These are phyloP conservation scores for Hydra vulgaris DNA, from an alignment of 30 jellyfish, hydroid and myxozoan species.

Conservation along the genomic window DNA sequence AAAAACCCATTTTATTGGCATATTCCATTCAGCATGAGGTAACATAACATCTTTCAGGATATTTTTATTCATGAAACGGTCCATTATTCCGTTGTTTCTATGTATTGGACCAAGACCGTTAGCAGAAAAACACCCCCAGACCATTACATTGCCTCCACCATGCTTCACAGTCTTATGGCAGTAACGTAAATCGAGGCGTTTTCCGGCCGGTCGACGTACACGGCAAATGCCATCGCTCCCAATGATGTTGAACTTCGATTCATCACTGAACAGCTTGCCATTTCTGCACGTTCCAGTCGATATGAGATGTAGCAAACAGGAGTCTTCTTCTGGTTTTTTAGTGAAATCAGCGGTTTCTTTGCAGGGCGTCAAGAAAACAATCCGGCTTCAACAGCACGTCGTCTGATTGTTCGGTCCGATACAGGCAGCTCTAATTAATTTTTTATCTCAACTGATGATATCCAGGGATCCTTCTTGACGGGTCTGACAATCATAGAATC, in stretches of 20 bases:
- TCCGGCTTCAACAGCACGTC: not conserved
- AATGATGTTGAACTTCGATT: not conserved
- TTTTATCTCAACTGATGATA: not conserved
- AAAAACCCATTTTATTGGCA: not conserved
- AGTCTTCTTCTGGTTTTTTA: not conserved
- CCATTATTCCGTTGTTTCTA: not conserved
- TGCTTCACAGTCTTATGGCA: not conserved
- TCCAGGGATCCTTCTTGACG: not conserved
- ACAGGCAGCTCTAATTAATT: not conserved
- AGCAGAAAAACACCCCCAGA: not conserved
- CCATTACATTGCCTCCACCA: not conserved
- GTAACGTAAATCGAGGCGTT: not conserved
- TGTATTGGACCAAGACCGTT: not conserved
- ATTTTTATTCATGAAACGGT: not conserved
- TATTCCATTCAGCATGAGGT: not conserved
- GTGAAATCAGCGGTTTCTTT: not conserved
- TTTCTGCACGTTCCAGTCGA: not conserved
- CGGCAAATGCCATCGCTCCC: not conserved
- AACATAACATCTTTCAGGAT: not conserved
- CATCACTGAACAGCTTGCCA: not conserved
- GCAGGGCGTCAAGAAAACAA: not conserved
- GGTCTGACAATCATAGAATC: not conserved
- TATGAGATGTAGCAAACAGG: not conserved
- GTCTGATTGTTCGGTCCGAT: not conserved
- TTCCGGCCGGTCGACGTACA: not conserved